Evolutionary conservation across 92 coral and sea anemone genomes (phyloP).

Genomic region (Phenganax marumi): DNA sequence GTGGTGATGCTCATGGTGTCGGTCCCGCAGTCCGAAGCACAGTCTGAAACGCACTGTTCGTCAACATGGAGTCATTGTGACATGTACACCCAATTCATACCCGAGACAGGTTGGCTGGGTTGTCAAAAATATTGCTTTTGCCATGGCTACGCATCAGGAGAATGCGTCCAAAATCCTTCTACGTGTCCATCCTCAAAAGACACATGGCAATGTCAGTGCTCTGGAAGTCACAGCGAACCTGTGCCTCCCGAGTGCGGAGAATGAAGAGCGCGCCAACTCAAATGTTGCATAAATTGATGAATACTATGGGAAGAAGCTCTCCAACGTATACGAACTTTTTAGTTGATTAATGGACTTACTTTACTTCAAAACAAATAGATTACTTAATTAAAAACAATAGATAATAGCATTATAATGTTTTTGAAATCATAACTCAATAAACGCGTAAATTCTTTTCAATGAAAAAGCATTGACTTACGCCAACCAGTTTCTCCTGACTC

Average conservation of each 20-base stretch:
- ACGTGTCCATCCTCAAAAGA: conserved; percentile 37
- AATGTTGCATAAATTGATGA: no score
- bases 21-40: conserved; percentile 11
- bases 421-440: no score
- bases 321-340: no score
- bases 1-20: background rate
- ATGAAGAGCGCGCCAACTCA: background rate
- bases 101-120: conserved; percentile 45
- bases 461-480: no score
- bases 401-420: no score
- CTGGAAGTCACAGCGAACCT: conserved; percentile 7
- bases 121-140: conserved; percentile 47
- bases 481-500: no score
- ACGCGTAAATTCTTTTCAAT: no score
- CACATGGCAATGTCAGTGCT: conserved; percentile 65
- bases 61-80: conserved; percentile 56
- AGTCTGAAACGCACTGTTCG: conserved; percentile 38
- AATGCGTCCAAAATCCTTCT: conserved; percentile 23
- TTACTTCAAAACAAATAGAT: no score
- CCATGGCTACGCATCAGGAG: conserved; percentile 47
- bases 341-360: no score
- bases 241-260: conserved; percentile 44
- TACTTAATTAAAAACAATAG: no score
- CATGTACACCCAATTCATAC: conserved; percentile 6
- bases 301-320: no score